These are phyloP conservation scores for Synaphobranchus kaupii DNA, from an alignment of 2,797 vertebrate species.

Conservation along the genomic window DNA sequence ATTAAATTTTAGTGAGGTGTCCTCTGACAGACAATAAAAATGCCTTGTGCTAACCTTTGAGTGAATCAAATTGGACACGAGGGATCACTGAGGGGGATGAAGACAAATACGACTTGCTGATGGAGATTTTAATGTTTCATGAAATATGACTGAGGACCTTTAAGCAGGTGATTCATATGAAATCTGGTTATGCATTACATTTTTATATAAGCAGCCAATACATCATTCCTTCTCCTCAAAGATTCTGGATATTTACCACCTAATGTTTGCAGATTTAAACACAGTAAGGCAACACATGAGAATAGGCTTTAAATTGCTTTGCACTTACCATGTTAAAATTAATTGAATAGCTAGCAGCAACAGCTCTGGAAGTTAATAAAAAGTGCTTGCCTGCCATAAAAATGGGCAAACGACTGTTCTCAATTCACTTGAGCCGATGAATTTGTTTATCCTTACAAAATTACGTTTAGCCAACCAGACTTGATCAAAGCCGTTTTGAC, in stretches of 20 bases:
- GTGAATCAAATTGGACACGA: not conserved
- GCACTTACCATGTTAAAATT: not conserved
- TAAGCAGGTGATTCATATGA: not conserved
- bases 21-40: not conserved
- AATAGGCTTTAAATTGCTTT: slow-evolving; percentile 1
- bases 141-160: slow-evolving; percentile 9
- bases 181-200: not conserved
- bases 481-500: not conserved
- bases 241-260: not conserved
- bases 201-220: not conserved
- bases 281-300: not conserved
- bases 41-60: not conserved
- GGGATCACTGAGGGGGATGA: not conserved
- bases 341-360: not conserved
- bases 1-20: not conserved
- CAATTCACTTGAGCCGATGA: not conserved
- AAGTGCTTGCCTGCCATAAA: not conserved
- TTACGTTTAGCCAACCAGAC: not conserved
- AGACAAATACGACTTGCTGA: slow-evolving; percentile 14
- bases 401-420: not conserved
- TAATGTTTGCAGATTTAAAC: not conserved
- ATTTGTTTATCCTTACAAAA: not conserved
- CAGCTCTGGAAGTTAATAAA: not conserved
- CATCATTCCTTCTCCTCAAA: not conserved
- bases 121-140: not conserved